Conservation (phyloP, 2,113 vertebrate genomes). For the Cottus gobio region DNA sequence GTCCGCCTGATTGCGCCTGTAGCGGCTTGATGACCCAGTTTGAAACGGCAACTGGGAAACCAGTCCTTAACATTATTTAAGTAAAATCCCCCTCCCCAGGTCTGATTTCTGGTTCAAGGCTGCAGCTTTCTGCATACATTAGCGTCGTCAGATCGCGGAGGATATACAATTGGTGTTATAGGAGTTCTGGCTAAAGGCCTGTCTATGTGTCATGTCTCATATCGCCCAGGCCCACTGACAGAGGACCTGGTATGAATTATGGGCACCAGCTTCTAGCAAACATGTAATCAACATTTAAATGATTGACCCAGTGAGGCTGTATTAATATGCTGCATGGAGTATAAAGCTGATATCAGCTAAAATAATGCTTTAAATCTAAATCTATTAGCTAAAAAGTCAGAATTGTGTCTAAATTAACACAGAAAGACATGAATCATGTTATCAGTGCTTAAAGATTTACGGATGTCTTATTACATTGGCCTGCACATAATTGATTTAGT, state of each 20-base stretch:
- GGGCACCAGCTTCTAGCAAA: slow-evolving; percentile 12
- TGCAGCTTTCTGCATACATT: not conserved
- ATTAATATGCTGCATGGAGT: slow-evolving; percentile 7
- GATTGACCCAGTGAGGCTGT: not conserved
- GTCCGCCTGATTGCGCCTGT: slow-evolving; percentile 53
- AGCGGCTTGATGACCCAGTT: slow-evolving; percentile 73
- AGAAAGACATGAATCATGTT: not conserved
- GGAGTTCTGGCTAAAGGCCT: slow-evolving; percentile 65
- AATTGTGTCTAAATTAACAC: not conserved
- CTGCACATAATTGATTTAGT: not conserved
- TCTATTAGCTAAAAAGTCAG: slow-evolving; percentile 14
- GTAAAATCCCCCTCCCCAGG: slow-evolving; percentile 10
- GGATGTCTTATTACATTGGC: not conserved
- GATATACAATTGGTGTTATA: slow-evolving; percentile 22
- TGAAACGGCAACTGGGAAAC: slow-evolving; percentile 39
- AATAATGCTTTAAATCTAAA: not conserved
- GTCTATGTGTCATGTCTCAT: slow-evolving; percentile 37
- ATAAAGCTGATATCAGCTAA: slow-evolving; percentile 7
- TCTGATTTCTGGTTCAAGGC: not conserved
- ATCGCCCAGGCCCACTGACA: slow-evolving; percentile 50
- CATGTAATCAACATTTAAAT: slow-evolving; percentile 15
- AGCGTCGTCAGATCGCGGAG: slow-evolving; percentile 28
- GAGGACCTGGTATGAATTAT: slow-evolving; percentile 33
- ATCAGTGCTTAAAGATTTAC: not conserved
- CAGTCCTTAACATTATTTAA: slow-evolving; percentile 28